Evolutionary conservation across 2,888 invertebrate species (phyloP).

Genomic region (Hydriomena furcata): DNA sequence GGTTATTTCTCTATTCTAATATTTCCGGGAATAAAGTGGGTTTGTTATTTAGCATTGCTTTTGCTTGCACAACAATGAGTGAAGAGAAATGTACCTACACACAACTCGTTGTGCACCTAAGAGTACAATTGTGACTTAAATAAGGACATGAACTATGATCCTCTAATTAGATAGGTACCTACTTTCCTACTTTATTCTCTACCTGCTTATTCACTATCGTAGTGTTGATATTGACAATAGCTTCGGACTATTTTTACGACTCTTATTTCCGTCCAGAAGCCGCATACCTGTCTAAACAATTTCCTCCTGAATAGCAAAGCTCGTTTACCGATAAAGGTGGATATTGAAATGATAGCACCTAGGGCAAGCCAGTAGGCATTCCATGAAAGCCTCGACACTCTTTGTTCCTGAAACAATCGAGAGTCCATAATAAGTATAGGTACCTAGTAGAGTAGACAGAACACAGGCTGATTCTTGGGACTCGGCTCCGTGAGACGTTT

Average conservation of each 20-base stretch:
- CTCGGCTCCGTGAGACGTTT: slow-evolving; percentile 56
- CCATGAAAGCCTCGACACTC: slow-evolving; percentile 40
- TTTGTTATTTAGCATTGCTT: background rate
- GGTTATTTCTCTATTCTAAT: slow-evolving; percentile 21
- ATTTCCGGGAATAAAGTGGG: slow-evolving; percentile 8
- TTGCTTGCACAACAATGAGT: background rate
- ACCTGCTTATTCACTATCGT: no score
- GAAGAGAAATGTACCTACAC: no score
- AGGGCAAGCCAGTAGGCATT: slow-evolving; percentile 28
- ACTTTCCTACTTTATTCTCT: no score
- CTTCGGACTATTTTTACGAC: background rate
- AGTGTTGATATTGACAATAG: no score
- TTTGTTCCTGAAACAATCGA: slow-evolving; percentile 65
- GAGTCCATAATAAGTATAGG: slow-evolving; percentile 43
- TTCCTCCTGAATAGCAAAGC: background rate
- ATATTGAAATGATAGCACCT: slow-evolving; percentile 11
- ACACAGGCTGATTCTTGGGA: slow-evolving; percentile 66
- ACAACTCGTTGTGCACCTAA: no score
- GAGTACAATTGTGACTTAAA: no score
- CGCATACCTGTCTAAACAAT: slow-evolving; percentile 6
- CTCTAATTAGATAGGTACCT: no score
- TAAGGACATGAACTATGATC: no score
- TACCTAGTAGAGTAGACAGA: slow-evolving; percentile 53
- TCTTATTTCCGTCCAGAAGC: background rate
- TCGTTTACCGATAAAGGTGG: background rate